Base-by-base conservation (phyloP, 2,888 invertebrate genomes). In the Operophtera brumata region DNA sequence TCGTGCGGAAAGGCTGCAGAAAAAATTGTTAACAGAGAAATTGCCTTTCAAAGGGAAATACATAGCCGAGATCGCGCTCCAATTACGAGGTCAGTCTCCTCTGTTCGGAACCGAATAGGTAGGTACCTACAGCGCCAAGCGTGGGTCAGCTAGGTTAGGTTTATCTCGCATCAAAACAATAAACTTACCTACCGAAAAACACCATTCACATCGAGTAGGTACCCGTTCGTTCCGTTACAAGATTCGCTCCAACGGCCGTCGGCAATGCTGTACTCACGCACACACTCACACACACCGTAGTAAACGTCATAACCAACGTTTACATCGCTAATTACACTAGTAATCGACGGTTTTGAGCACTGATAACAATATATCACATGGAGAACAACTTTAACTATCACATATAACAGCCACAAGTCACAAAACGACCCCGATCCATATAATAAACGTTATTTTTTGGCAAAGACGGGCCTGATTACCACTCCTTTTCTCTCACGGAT, bases 401-500 rank as follows among this genome's bases (percentile, higher is more conserved):
- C 76, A 79, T 77, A 69, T 71, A 67, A 72, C 70, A 69, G 73
- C 69, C 78, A 80, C 78, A 78, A 66, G 67, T 55, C 68, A 67
- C 65, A 72, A 75, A 71, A 71, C 69, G 76, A 67, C 74, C 79
- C 69, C 70, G 71, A 82, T 84, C 84, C 79, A 87, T 87, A 78
- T 80, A 84, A 84, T 87, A 88, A 84, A 78, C 84, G 71, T 80
- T 77, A 73, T 79, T 82, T 85, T 85, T 84, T 76, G 74, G 72
- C 78, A 80, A 86, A 87, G 79, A 83, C 88, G 80, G 74, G 64
- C 78, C 80, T 87, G 88, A 86, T 88, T 89, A 90, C 90, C 90
- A 90, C 89, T 90, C 90, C 90, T 90, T 90, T 88, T 86, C 89
- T 85, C 87, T 86, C 86, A 84, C 85, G 82, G 77, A 81, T 82